A percentile compares a stretch with the other conserved stretches of the same genome.
Conservation (phyloP, 2,888 invertebrate species). For the Philereme transversata region DNA sequence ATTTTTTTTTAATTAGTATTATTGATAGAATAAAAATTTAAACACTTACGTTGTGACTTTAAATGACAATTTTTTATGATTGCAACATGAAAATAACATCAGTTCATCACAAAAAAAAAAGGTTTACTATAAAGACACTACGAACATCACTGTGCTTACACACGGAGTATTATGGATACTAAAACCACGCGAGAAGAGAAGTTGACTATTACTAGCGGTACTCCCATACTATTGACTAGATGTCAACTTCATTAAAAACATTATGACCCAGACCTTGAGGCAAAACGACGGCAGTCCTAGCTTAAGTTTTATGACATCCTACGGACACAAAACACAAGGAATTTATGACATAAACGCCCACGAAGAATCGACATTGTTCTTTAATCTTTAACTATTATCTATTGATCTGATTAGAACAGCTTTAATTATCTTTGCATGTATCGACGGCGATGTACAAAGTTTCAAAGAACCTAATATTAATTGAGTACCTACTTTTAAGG, state of each 20-base stretch:
- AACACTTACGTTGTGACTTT: too few relatives aligned
- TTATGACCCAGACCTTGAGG: constrained; percentile 43
- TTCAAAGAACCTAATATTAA: too few relatives aligned
- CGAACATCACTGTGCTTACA: not conserved
- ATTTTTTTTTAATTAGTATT: too few relatives aligned
- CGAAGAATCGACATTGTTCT: constrained; percentile 20
- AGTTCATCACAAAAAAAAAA: not conserved
- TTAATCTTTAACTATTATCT: constrained; percentile 15
- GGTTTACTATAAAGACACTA: not conserved
- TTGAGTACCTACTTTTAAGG: too few relatives aligned
- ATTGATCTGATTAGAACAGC: constrained; percentile 10
- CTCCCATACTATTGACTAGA: constrained; percentile 10
- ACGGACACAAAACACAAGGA: constrained; percentile 36
- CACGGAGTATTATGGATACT: constrained; percentile 7
- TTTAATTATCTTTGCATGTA: not conserved
- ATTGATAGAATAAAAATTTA: too few relatives aligned
- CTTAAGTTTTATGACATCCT: constrained; percentile 51
- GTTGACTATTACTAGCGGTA: too few relatives aligned
- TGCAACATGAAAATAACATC: too few relatives aligned
- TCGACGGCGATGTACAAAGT: too few relatives aligned
- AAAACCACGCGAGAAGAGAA: not conserved
- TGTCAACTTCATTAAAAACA: constrained; percentile 24
- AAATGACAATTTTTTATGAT: too few relatives aligned
- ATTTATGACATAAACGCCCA: constrained; percentile 26
- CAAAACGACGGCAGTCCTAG: constrained; percentile 44